Percentiles rank a stretch among this genome's conserved stretches.
Evolutionary conservation across 2,797 vertebrate species (phyloP).

Genomic region (Enteromius radiatus): DNA sequence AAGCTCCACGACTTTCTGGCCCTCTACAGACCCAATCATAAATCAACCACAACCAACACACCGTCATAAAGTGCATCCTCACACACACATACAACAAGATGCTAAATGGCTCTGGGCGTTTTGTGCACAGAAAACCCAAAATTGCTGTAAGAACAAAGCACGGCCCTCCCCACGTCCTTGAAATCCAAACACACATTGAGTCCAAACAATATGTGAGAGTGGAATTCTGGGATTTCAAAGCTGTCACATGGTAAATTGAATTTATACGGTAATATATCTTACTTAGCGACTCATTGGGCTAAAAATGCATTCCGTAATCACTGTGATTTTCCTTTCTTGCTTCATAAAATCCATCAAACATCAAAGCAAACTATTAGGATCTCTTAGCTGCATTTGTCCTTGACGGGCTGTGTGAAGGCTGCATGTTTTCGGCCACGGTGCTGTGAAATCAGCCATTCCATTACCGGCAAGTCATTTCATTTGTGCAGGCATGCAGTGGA

Average conservation of each 20-base stretch:
- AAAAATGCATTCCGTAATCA: conserved; percentile 54
- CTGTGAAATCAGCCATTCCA: conserved; percentile 44
- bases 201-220: conserved; percentile 5
- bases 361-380: conserved; percentile 39
- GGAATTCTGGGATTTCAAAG: conserved; percentile 12
- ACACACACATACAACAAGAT: conserved; percentile 28
- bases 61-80: conserved; percentile 16
- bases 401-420: conserved; percentile 33
- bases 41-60: conserved; percentile 31
- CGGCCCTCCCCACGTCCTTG: conserved; percentile 24
- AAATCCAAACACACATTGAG: conserved; percentile 13
- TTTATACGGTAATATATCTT: conserved; percentile 43
- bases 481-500: conserved; percentile 33
- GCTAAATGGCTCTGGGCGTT: conserved; percentile 19
- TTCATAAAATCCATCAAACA: conserved; percentile 54
- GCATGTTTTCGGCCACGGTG: conserved; percentile 12
- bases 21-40: conserved; percentile 42
- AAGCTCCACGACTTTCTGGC: not conserved
- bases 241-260: conserved; percentile 40
- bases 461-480: conserved; percentile 40
- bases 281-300: conserved; percentile 42
- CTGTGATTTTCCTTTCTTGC: conserved; percentile 51
- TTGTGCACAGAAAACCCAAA: conserved; percentile 25
- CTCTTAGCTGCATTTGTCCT: conserved; percentile 47
- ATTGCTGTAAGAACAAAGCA: conserved; percentile 19